Evolutionary conservation across 2,113 vertebrate genomes (phyloP), one percentile per base, ranked within the genome.

Genomic region (Cygnus buccinator): DNA sequence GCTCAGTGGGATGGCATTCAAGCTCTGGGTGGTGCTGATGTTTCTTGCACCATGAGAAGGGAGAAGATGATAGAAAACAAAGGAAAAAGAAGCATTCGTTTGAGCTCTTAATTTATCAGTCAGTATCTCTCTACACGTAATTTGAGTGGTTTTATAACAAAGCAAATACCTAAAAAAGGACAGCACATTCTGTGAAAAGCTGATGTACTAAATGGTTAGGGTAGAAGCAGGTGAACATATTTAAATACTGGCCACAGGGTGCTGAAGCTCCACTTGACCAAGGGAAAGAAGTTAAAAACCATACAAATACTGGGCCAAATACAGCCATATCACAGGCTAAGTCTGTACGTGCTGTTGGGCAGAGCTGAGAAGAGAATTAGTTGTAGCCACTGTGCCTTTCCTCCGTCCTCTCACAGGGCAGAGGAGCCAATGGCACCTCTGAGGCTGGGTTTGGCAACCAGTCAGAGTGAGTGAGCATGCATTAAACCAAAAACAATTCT

Each of bases 311-410:
- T n/a, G 68, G 33, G 63, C 25, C 29, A 71, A 78, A 46, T 19
- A 37, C 9, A 8, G 3, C 16, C 21, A 4, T 33, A 9, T 5
- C 6, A 9, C 0, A 15, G 26, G 11, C 29, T 58, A 57, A 77
- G 22, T 31, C 28, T 55, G 6, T 9, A 7, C 0, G 0, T 33
- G 82, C 35, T 50, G 11, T 19, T 88, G 75, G 62, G 15, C 41
- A 86, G 37, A 67, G 31, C 18, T 84, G 68, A 81, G 33, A 74
- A 41, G 8, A 89, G 33, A 54, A 54, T 48, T 39, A 31, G 11
- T 28, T 74, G 57, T 25, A 23, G 11, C 25, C 13, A 9, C 9
- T 13, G 0, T 12, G 5, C 10, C 22, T 80, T 55, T 33, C 5
- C 5, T 10, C 37, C 5, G 9, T 48, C 52, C 43, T 78, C 89